Conservation (phyloP, 2,113 vertebrate genomes). For the Pseudopipra pipra region DNA sequence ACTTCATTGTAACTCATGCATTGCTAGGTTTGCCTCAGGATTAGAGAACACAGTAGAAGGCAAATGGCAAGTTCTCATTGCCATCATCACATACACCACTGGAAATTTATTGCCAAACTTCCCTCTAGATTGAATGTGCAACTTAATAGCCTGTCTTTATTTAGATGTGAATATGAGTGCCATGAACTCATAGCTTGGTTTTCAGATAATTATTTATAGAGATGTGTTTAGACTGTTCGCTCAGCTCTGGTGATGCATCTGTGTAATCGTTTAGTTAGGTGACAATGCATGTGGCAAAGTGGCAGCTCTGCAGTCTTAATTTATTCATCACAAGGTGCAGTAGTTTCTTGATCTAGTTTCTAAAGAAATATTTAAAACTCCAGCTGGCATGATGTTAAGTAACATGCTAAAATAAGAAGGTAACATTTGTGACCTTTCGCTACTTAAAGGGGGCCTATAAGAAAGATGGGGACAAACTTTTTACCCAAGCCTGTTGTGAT, state of each 20-base stretch:
- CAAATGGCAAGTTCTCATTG: background rate
- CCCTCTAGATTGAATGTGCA: background rate
- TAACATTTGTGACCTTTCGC: background rate
- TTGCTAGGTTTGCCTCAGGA: background rate
- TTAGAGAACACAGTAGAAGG: background rate
- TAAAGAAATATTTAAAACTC: constrained; percentile 38
- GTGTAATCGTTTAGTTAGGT: background rate
- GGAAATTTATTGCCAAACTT: background rate
- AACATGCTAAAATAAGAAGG: constrained; percentile 25
- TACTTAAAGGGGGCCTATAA: background rate
- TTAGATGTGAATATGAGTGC: background rate
- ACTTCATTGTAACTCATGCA: background rate
- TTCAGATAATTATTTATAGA: constrained; percentile 5
- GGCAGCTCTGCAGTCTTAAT: constrained; percentile 24
- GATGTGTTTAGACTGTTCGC: background rate
- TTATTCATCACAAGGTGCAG: constrained; percentile 24
- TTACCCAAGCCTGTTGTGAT: background rate
- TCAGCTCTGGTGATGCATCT: background rate
- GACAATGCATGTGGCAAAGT: background rate
- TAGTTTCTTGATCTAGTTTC: constrained; percentile 10
- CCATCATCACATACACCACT: background rate
- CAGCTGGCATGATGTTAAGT: background rate
- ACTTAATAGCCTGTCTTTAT: background rate
- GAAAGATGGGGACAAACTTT: background rate
- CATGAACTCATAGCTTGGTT: background rate